Evolutionary conservation across 2,888 invertebrate genomes (phyloP).

Genomic region (Argyresthia goedartella): DNA sequence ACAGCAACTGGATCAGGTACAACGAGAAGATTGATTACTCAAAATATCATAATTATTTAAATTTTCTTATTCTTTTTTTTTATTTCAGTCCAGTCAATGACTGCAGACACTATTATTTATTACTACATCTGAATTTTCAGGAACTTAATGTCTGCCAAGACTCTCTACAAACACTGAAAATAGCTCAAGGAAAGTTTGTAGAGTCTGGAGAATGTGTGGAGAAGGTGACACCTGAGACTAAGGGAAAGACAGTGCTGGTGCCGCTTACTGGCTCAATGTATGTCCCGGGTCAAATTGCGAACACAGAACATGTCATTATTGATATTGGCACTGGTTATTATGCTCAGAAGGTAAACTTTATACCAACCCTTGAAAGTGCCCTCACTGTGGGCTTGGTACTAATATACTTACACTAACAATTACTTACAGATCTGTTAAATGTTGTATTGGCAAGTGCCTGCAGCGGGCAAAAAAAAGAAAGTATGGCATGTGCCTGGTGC

Average conservation of each 20-base stretch:
- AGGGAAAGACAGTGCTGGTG: constrained; percentile 89
- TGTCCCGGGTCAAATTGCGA: constrained; percentile 89
- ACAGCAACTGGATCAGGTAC: constrained; percentile 88
- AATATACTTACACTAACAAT: background rate
- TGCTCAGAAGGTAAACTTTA: constrained; percentile 82
- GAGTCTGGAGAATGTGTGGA: constrained; percentile 89
- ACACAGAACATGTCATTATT: constrained; percentile 89
- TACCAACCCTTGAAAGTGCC: background rate
- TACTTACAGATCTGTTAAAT: no score
- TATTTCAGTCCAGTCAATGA: no score
- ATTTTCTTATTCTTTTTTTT: no score
- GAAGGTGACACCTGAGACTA: constrained; percentile 80
- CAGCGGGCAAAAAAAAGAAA: no score
- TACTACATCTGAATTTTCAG: constrained; percentile 65
- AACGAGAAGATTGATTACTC: background rate
- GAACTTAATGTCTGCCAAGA: constrained; percentile 92
- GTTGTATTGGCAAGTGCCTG: no score
- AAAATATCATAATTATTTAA: no score
- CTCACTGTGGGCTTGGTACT: background rate
- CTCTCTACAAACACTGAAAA: constrained; percentile 89
- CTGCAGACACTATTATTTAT: background rate
- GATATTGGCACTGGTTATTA: constrained; percentile 98
- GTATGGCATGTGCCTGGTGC: no score
- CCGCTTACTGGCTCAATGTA: constrained; percentile 98
- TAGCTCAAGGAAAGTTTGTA: constrained; percentile 91